Conservation (phyloP, 1,140 invertebrate genomes). For the Trachelipus rathkii region DNA sequence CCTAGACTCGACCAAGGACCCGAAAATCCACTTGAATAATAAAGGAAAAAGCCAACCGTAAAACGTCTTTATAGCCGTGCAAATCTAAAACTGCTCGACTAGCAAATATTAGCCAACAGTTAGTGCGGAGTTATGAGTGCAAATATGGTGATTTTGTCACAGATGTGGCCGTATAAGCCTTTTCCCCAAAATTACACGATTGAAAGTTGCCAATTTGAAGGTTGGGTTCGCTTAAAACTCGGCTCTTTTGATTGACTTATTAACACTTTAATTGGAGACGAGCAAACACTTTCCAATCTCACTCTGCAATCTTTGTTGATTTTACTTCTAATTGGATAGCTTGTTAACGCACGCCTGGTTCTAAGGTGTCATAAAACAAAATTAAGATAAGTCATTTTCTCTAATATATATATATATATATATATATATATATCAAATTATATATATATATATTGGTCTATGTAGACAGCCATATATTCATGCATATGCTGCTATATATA, state of each 20-base stretch:
- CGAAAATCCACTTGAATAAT: constrained; percentile 4
- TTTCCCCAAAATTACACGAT: constrained; percentile 4
- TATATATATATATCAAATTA: not conserved
- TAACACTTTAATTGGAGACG: constrained; percentile 6
- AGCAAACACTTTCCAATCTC: not conserved
- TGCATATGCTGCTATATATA: not conserved
- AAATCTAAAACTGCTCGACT: constrained; percentile 7
- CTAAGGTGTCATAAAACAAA: constrained; percentile 1
- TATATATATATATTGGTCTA: not conserved
- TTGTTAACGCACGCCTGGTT: not conserved
- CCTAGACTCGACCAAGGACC: not conserved
- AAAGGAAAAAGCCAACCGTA: constrained; percentile 1
- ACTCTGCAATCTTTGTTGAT: constrained; percentile 4
- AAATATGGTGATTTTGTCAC: constrained; percentile 8
- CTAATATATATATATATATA: not conserved
- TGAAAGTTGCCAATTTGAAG: not conserved
- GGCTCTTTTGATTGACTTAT: constrained; percentile 1
- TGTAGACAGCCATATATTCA: not conserved
- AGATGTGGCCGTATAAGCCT: not conserved
- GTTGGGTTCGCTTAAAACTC: not conserved
- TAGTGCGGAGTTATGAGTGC: not conserved
- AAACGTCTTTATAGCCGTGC: constrained; percentile 2
- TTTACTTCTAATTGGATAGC: constrained; percentile 10
- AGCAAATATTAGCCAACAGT: constrained; percentile 10
- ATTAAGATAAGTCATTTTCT: not conserved